A percentile compares a stretch with the other conserved stretches of the same genome.
Conservation (phyloP, 2,113 vertebrate genomes). For the Dipodomys stephensi region DNA sequence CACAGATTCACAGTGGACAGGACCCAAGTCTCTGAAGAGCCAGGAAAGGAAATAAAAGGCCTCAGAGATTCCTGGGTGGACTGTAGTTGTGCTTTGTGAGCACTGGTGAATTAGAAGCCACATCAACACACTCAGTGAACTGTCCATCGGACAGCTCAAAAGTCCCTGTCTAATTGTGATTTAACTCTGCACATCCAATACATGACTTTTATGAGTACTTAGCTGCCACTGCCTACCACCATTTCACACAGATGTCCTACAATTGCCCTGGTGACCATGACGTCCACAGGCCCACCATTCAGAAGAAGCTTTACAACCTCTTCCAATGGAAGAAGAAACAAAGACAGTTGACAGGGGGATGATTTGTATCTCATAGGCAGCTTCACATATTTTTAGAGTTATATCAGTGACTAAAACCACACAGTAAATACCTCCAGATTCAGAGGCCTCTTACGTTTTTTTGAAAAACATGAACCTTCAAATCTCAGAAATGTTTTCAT, state of each 20-base stretch:
- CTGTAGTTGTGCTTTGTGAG: not conserved
- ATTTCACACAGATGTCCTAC: not conserved
- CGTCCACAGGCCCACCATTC: not conserved
- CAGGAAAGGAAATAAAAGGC: slow-evolving; percentile 1
- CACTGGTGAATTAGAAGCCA: not conserved
- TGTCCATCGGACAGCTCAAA: not conserved
- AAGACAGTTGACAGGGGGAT: slow-evolving; percentile 52
- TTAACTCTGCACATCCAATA: not conserved
- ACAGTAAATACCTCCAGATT: slow-evolving; percentile 76
- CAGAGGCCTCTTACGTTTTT: slow-evolving; percentile 34
- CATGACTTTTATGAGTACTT: not conserved
- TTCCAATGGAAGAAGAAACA: slow-evolving; percentile 61
- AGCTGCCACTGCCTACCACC: not conserved
- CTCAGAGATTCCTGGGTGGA: not conserved
- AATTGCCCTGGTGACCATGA: not conserved
- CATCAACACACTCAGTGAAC: not conserved
- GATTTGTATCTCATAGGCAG: slow-evolving; percentile 74
- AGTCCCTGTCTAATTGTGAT: not conserved
- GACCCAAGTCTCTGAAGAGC: not conserved
- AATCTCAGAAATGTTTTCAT: slow-evolving; percentile 50
- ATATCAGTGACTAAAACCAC: slow-evolving; percentile 76
- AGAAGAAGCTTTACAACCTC: slow-evolving; percentile 41
- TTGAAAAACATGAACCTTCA: slow-evolving; percentile 57
- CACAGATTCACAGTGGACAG: not conserved
- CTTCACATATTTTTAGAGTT: slow-evolving; percentile 78